Base-by-base conservation (phyloP, 1,140 invertebrate genomes). In the Tetramorium simillimum region DNA sequence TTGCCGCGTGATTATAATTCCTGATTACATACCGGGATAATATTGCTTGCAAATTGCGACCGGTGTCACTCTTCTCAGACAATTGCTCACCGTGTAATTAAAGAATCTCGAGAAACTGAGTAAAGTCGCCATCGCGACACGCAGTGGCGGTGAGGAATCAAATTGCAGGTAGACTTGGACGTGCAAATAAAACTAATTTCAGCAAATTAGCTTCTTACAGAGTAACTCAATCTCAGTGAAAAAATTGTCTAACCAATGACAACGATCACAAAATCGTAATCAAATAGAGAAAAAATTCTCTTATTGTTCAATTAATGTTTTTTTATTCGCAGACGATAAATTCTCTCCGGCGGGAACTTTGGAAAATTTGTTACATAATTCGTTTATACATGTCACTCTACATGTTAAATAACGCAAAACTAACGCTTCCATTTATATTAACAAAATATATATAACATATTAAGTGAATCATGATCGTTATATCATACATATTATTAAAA, bases 41-140 rank as follows among this genome's bases (percentile, higher is more conserved):
- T 73, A 58, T 60, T 90, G 76, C 43, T 85, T 88, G 37, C 37
- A 60, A 3, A 73, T 21, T 40, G 67, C 16, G 46, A 24, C 1
- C 1, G 84, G 72, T 12, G 43, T 21, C 56, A 86, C 56, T 56
- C 67, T 92, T 53, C 73, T 91, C 0, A 92, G 16, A 62, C 86
- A 92, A 33, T 80, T 92, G 80, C 37, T 86, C 16, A 86, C 84
- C 2, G 63, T 53, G 10, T 70, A 77, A 65, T 84, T 70, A 49
- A 92, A 70, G 14, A 91, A 3, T 21, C 40, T 90, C 3, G 88
- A 51, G 21, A 91, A 89, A 60, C 43, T 62, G 18, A 78, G 6
- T 2, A 92, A 21, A 7, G 91, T 82, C 33, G 91, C 76, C 91
- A 92, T 92, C 28, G 76, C 86, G 4, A 81, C 53, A n/a, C 37